Conservation (phyloP, 2,113 vertebrate species). For the Trogon melanurus region DNA sequence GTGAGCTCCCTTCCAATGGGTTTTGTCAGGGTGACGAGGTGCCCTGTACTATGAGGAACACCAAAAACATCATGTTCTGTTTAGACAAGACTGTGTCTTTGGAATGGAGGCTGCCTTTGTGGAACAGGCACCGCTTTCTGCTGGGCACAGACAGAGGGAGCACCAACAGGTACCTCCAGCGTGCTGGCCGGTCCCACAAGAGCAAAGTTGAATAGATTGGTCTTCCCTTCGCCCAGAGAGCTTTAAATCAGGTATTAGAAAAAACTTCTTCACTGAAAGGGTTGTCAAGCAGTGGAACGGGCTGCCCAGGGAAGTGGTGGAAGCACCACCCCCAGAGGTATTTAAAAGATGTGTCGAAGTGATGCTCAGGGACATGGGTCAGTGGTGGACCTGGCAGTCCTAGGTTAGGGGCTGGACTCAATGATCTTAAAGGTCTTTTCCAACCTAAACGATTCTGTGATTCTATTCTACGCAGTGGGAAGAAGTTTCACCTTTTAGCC, state of each 20-base stretch:
- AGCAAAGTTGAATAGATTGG: neutral
- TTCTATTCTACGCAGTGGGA: neutral
- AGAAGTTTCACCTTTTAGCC: neutral
- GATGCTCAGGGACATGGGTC: neutral
- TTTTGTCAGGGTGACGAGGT: neutral
- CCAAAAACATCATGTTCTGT: neutral
- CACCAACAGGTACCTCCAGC: neutral
- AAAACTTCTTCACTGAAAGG: neutral
- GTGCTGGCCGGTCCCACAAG: neutral
- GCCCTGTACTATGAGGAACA: neutral
- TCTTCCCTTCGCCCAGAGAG: neutral
- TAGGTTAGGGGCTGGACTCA: neutral
- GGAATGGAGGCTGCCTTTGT: neutral
- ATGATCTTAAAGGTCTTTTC: neutral
- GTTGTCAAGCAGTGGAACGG: neutral
- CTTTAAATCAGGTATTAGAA: neutral
- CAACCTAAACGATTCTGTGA: neutral
- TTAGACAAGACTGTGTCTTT: neutral
- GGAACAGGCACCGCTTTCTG: neutral
- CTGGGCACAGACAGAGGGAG: rapidly evolving
- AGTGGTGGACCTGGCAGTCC: neutral
- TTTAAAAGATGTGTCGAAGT: neutral
- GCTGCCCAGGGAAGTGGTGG: neutral
- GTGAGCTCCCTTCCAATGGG: neutral
- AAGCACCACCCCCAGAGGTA: neutral